phyloP scores from a whole-genome alignment of 1,140 invertebrate species.

The Drosophila ambigua region DNA sequence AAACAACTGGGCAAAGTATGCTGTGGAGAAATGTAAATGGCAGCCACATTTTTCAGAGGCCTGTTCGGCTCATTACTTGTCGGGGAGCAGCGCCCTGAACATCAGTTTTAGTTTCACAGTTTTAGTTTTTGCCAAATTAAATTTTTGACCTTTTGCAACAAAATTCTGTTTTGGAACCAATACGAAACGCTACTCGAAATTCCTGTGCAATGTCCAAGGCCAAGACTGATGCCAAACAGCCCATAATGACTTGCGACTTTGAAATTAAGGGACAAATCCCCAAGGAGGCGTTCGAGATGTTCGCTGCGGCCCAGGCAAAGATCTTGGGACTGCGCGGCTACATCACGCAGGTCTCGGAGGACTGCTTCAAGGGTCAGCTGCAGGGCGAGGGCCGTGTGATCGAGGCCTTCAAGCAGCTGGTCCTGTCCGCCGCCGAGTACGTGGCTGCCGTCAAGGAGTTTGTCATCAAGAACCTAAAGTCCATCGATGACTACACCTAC shows the following conservation, averaged over 20 bases:
- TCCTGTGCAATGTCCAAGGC: too few relatives aligned
- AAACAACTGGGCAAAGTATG: too few relatives aligned
- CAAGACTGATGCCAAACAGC: background rate
- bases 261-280: slow-evolving; percentile 44
- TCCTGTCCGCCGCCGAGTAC: slow-evolving; percentile 50
- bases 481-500: slow-evolving; percentile 50
- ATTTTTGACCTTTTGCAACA: background rate
- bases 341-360: slow-evolving; percentile 35
- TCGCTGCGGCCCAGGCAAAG: slow-evolving; percentile 49
- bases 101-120: too few relatives aligned
- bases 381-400: slow-evolving; percentile 62
- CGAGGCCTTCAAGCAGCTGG: slow-evolving; percentile 54
- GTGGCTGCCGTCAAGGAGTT: slow-evolving; percentile 62
- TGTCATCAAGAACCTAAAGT: slow-evolving; percentile 54
- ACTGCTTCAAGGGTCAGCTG: slow-evolving; percentile 42
- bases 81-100: too few relatives aligned
- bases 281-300: slow-evolving; percentile 60
- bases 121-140: too few relatives aligned
- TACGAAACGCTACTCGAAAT: background rate
- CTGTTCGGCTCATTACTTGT: too few relatives aligned
- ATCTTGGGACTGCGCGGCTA: slow-evolving; percentile 52
- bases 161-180: slow-evolving; percentile 1
- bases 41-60: too few relatives aligned
- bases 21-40: too few relatives aligned
- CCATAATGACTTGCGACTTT: slow-evolving; percentile 56